Evolutionary conservation across 2,888 invertebrate species (phyloP).

Genomic region (Rhagophthalmus giganteus): DNA sequence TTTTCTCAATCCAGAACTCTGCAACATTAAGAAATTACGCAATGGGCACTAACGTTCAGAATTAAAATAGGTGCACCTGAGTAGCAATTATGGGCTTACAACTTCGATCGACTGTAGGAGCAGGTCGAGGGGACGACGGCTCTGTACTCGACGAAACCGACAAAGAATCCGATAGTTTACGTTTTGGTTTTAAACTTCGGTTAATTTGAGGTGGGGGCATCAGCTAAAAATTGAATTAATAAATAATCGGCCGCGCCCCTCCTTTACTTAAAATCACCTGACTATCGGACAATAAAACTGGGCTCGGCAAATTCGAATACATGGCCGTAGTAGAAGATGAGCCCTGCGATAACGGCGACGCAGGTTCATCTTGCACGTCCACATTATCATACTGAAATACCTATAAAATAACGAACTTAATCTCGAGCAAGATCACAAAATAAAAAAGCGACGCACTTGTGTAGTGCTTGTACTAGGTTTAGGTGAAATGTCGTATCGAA

Average conservation of each 20-base stretch:
- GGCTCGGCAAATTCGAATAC: conserved; percentile 65
- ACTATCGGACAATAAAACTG: conserved; percentile 45
- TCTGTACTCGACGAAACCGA: conserved; percentile 52
- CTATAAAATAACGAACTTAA: conserved; percentile 29
- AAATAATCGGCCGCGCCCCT: too few species aligned
- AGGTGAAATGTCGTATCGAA: conserved; percentile 61
- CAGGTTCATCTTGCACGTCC: conserved; percentile 50
- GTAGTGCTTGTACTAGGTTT: conserved; percentile 49
- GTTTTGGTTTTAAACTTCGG: conserved; percentile 76
- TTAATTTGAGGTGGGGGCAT: conserved; percentile 76
- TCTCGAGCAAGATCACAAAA: too few species aligned
- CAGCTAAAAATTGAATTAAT: conserved; percentile 37
- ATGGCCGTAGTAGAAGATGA: conserved; percentile 55
- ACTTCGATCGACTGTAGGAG: conserved; percentile 66
- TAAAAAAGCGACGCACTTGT: too few species aligned
- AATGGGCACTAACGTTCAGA: too few species aligned
- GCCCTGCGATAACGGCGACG: conserved; percentile 58
- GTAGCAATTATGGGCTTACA: conserved; percentile 61
- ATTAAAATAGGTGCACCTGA: conserved; percentile 47
- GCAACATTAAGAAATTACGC: too few species aligned
- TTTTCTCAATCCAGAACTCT: conserved; percentile 47
- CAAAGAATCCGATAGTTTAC: conserved; percentile 58
- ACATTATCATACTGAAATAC: conserved; percentile 48
- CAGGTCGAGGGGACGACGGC: conserved; percentile 54
- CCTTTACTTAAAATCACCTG: conserved; percentile 38